Evolutionary conservation across 2,888 invertebrate species (phyloP).

Genomic region (Phaonia tiefii): DNA sequence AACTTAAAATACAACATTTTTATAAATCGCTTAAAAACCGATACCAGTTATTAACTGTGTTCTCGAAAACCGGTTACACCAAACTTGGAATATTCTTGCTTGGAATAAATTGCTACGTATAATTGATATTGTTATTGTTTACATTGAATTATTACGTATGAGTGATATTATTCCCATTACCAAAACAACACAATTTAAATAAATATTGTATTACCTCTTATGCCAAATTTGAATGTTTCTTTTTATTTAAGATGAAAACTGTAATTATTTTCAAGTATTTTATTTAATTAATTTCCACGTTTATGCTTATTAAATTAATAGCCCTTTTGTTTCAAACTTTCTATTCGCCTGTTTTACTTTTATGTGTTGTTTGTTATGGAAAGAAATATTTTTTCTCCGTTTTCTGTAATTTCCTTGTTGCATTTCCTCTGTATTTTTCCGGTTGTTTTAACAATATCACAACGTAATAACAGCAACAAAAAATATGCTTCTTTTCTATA

Average conservation of each 20-base stretch:
- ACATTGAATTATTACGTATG: too few relatives aligned
- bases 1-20: too few relatives aligned
- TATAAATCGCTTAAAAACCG: too few relatives aligned
- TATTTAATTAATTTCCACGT: slow-evolving; percentile 31
- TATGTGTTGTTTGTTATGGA: slow-evolving; percentile 15
- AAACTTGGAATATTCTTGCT: too few relatives aligned
- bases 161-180: too few relatives aligned
- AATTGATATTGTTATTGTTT: too few relatives aligned
- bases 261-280: slow-evolving; percentile 5
- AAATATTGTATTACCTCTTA: too few relatives aligned
- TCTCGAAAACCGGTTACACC: too few relatives aligned
- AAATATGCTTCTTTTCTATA: slow-evolving; percentile 39
- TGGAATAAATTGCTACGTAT: too few relatives aligned
- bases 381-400: slow-evolving; percentile 21
- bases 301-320: slow-evolving; percentile 29
- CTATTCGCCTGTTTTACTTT: slow-evolving; percentile 5
- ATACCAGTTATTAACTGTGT: too few relatives aligned
- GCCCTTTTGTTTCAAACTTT: slow-evolving; percentile 19
- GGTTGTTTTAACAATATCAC: slow-evolving; percentile 53
- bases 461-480: neutral
- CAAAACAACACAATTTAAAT: too few relatives aligned
- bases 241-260: neutral
- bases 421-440: slow-evolving; percentile 58
- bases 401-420: slow-evolving; percentile 38
- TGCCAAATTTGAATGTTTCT: too few relatives aligned